Evolutionary conservation across 2,888 invertebrate genomes (phyloP).

Genomic region (Eupeodes luniger): DNA sequence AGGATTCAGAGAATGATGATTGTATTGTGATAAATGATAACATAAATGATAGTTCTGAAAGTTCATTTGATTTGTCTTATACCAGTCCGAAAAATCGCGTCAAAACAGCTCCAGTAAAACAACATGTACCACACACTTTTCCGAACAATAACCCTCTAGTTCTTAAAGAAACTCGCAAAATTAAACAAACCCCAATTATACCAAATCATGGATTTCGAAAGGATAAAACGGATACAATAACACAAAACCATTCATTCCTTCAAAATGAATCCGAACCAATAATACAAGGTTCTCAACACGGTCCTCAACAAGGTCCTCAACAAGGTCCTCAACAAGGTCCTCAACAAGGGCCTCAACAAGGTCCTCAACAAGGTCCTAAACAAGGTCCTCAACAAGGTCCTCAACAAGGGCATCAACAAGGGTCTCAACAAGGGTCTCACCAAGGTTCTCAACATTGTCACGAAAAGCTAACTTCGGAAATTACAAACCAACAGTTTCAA

Average conservation of each 20-base stretch:
- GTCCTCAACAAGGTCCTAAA: not conserved
- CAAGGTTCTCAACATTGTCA: not conserved
- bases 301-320: not conserved
- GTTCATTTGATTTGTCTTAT: constrained; percentile 29
- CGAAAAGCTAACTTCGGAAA: not conserved
- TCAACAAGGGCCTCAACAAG: not conserved
- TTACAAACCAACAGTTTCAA: not conserved
- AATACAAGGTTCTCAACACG: not conserved
- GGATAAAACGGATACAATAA: constrained; percentile 31
- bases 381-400: not conserved
- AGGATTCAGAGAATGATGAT: constrained; percentile 62
- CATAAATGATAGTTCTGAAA: constrained; percentile 55
- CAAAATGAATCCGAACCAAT: not conserved
- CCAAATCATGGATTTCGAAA: constrained; percentile 13
- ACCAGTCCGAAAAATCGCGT: constrained; percentile 41
- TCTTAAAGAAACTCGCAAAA: constrained; percentile 36
- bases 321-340: not conserved
- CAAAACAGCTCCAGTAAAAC: constrained; percentile 32
- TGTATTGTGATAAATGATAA: constrained; percentile 70
- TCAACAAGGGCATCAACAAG: too few species aligned
- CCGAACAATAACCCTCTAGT: constrained; percentile 31
- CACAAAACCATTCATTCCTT: not conserved
- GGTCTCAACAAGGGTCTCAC: not conserved
- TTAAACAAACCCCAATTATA: constrained; percentile 1
- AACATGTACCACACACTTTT: constrained; percentile 20